phyloP scores from a whole-genome alignment of 2,888 invertebrate genomes.

The Heliconius erato region DNA sequence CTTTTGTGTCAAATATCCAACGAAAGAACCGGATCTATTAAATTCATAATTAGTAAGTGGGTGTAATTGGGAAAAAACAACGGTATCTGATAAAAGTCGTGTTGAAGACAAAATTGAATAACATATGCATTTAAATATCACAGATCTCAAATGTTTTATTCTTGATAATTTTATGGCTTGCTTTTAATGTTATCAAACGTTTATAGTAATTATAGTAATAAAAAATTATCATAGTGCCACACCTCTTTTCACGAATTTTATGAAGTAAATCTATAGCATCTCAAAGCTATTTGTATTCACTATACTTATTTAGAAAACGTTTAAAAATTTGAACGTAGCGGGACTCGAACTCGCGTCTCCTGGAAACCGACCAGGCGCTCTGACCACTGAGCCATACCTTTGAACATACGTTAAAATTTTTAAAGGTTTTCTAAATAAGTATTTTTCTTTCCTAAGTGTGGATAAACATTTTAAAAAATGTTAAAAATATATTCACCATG shows the following conservation, averaged over 20 bases:
- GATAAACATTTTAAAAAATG: too few relatives aligned
- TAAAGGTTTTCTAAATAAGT: too few relatives aligned
- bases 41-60: slow-evolving; percentile 39
- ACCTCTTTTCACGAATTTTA: not conserved
- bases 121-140: slow-evolving; percentile 27
- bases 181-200: not conserved
- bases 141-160: slow-evolving; percentile 3
- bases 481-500: too few relatives aligned
- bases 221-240: not conserved
- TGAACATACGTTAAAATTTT: too few relatives aligned
- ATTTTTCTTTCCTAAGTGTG: too few relatives aligned
- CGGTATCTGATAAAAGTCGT: slow-evolving; percentile 38
- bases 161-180: not conserved
- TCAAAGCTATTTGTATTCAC: too few relatives aligned
- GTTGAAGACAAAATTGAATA: slow-evolving; percentile 30
- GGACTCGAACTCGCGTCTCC: too few relatives aligned
- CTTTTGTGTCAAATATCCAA: slow-evolving; percentile 12
- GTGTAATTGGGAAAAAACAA: slow-evolving; percentile 41
- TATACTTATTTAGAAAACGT: too few relatives aligned
- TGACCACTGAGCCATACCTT: too few relatives aligned
- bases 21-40: slow-evolving; percentile 40
- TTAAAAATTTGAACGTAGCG: too few relatives aligned
- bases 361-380: too few relatives aligned
- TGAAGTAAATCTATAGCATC: too few relatives aligned
- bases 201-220: not conserved